Percentiles rank a stretch among this genome's conserved stretches.
phyloP scores from a whole-genome alignment of 2,888 invertebrate species.

The Coremacera marginata region DNA sequence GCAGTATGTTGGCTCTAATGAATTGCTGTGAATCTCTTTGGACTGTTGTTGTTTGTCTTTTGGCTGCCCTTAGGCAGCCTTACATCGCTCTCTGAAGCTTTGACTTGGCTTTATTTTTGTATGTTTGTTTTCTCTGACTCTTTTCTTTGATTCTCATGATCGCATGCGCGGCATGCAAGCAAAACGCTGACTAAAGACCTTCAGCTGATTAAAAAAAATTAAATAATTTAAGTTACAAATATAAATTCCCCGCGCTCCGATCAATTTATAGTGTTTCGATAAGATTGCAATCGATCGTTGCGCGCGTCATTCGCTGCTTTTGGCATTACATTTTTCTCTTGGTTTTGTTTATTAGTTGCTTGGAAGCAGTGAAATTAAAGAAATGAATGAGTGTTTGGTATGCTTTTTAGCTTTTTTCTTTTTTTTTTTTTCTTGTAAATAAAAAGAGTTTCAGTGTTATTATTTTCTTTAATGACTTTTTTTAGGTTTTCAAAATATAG shows the following conservation, averaged over 20 bases:
- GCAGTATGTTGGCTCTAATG: neutral
- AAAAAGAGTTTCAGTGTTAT: too few relatives aligned
- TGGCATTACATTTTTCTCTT: neutral
- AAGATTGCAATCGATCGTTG: neutral
- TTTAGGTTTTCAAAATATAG: too few relatives aligned
- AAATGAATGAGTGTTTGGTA: too few relatives aligned
- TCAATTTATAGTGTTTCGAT: neutral
- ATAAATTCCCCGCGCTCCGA: neutral
- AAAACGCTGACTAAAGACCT: conserved; percentile 13
- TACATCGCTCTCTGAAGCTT: neutral
- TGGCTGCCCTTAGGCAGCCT: neutral
- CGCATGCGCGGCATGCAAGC: neutral
- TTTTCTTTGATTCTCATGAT: neutral
- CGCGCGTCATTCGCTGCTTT: neutral
- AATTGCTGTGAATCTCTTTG: neutral
- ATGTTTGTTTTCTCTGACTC: neutral
- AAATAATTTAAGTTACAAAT: neutral
- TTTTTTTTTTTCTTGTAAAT: too few relatives aligned
- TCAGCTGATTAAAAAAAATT: conserved; percentile 1
- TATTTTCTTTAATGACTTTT: too few relatives aligned
- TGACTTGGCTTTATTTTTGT: neutral
- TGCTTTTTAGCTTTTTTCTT: too few relatives aligned
- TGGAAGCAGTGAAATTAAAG: too few relatives aligned
- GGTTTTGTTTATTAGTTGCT: too few relatives aligned
- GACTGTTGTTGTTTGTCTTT: neutral